Base-by-base conservation (phyloP, 2,797 vertebrate genomes). In the Cirrhinus molitorella region DNA sequence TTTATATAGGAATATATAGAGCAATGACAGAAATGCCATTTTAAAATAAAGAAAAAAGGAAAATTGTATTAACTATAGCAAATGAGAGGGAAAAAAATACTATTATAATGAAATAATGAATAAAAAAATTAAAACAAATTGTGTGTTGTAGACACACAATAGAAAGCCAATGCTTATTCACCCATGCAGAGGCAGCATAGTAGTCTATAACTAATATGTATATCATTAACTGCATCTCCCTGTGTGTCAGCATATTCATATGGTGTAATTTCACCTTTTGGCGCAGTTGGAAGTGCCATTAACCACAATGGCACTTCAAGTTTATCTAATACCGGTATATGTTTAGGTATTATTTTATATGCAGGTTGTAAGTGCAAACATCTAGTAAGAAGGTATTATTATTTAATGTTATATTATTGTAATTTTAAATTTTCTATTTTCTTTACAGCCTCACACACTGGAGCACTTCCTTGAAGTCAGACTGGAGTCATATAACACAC, bases 381-480 rank as follows among this genome's bases (percentile, higher is more conserved):
- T 59, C 34, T 43, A 25, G 9, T 40, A 45, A 76, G 16, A 17
- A 14, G 21, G n/a, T 74, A 74, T 37, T 34, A 74, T 37, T 34
- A 16, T 25, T 6, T 13, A 28, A n/a, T 43, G 16, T 40, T 2
- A 16, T 10, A 47, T 45, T 77, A 13, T 19, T 77, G 67, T 45
- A 61, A 14, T 71, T 23, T 71, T 40, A 31, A 11, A 37, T 51
- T 16, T 12, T 28, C 16, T 23, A 10, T 57, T 55, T 70, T 16
- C 25, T 70, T 72, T 23, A 25, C 88, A 98, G 97, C 92, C 86
- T 72, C 55, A 91, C 67, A 93, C 92, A 4, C 87, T 94, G 23
- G 97, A 97, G 66, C 96, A 94, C 89, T 96, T 99, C 88, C 87
- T 98, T 34, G 97, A 99, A 90, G 92, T 98, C 66, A 96, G 95